Evolutionary conservation across 2,113 vertebrate genomes (phyloP).

Genomic region (Oceanites oceanicus): DNA sequence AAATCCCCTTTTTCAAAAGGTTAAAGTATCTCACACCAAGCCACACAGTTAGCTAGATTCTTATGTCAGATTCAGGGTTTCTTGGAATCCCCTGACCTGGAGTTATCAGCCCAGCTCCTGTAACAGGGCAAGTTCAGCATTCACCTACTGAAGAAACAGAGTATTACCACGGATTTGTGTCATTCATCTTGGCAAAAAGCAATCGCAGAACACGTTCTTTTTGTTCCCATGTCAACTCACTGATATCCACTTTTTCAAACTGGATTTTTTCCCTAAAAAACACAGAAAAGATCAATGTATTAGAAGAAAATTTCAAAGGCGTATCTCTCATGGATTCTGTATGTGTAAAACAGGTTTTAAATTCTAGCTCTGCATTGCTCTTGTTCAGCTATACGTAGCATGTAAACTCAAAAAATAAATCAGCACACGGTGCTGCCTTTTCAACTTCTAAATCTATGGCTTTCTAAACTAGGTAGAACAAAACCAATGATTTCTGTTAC

Average conservation of each 20-base stretch:
- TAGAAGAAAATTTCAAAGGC: neutral
- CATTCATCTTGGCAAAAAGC: constrained; percentile 91
- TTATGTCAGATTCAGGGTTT: neutral
- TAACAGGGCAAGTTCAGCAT: neutral
- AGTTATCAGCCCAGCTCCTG: neutral
- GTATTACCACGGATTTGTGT: constrained; percentile 71
- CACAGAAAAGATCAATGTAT: neutral
- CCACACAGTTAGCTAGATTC: neutral
- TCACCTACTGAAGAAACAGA: neutral
- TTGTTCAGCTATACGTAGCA: neutral
- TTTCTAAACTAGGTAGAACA: neutral
- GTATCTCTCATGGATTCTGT: neutral
- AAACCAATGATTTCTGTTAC: neutral
- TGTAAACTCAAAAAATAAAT: neutral
- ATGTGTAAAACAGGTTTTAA: neutral
- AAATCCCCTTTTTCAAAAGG: neutral
- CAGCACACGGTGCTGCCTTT: neutral
- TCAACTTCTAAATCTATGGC: neutral
- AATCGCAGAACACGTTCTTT: constrained; percentile 85
- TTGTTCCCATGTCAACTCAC: constrained; percentile 88
- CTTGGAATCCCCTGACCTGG: neutral
- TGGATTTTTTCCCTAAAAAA: constrained; percentile 70
- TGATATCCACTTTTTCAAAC: constrained; percentile 75
- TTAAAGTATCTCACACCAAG: neutral
- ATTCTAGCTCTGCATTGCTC: neutral